A percentile compares a stretch with the other conserved stretches of the same genome.
These are phyloP conservation scores for Onychorhynchus coronatus DNA, from an alignment of 2,113 vertebrate species.

Conservation along the genomic window DNA sequence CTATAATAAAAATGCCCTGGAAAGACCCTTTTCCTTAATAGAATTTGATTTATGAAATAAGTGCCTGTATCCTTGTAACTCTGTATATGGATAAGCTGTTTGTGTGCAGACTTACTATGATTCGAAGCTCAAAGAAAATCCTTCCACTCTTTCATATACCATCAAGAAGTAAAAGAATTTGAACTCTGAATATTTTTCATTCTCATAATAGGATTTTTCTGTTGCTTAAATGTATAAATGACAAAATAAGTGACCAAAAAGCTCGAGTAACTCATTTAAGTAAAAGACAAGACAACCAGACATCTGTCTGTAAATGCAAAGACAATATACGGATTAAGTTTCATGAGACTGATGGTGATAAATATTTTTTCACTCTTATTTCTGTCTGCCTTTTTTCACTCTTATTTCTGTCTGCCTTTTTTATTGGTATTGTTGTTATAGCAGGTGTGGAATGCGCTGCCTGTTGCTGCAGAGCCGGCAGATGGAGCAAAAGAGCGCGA, in stretches of 20 bases:
- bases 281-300: not conserved
- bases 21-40: not conserved
- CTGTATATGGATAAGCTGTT: not conserved
- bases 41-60: not conserved
- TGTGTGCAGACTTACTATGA: not conserved
- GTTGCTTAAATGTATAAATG: not conserved
- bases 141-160: not conserved
- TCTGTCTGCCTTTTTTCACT: not conserved
- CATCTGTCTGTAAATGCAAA: not conserved
- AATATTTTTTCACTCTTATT: not conserved
- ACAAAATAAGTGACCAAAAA: not conserved
- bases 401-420: not conserved
- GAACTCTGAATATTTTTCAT: not conserved
- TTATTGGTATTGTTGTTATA: not conserved
- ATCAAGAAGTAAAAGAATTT: not conserved
- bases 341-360: not conserved
- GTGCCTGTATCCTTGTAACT: not conserved
- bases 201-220: not conserved
- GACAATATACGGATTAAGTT: not conserved
- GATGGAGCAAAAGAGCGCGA: constrained; percentile 58
- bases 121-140: not conserved
- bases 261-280: not conserved
- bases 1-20: not conserved
- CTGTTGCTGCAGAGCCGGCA: constrained; percentile 19
- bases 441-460: not conserved